Percentiles rank a stretch among this genome's conserved stretches.
These are phyloP conservation scores for Loxodonta africana DNA, from an alignment of 2,113 vertebrate species.

Conservation along the genomic window DNA sequence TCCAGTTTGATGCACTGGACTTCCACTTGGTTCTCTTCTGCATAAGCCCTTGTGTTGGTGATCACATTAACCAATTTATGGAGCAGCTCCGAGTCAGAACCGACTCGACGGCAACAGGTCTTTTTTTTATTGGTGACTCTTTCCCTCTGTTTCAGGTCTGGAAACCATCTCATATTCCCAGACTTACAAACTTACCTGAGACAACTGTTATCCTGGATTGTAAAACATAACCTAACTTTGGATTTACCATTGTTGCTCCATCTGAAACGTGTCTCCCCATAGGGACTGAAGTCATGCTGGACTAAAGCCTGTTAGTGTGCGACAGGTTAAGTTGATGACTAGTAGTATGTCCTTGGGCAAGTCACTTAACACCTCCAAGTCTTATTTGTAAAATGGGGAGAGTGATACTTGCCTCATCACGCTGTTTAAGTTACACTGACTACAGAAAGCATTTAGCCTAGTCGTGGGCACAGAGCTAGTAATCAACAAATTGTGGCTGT, in stretches of 20 bases:
- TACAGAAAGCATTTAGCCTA: background rate
- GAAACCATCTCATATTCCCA: background rate
- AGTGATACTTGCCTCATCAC: background rate
- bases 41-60: background rate
- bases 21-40: background rate
- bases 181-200: background rate
- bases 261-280: background rate
- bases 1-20: background rate
- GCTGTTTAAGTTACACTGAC: background rate
- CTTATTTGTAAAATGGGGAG: background rate
- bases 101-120: too few species aligned
- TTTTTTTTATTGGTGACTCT: background rate
- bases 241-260: background rate
- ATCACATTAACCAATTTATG: background rate
- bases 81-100: background rate
- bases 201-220: background rate
- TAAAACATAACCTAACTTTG: background rate
- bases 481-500: background rate
- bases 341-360: background rate
- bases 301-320: background rate
- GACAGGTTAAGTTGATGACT: constrained; percentile 34
- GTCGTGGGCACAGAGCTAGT: background rate
- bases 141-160: background rate
- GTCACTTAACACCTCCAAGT: background rate
- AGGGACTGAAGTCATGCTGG: background rate